Evolutionary conservation across 1,140 invertebrate genomes (phyloP).

Genomic region (Drosophila nebulosa): DNA sequence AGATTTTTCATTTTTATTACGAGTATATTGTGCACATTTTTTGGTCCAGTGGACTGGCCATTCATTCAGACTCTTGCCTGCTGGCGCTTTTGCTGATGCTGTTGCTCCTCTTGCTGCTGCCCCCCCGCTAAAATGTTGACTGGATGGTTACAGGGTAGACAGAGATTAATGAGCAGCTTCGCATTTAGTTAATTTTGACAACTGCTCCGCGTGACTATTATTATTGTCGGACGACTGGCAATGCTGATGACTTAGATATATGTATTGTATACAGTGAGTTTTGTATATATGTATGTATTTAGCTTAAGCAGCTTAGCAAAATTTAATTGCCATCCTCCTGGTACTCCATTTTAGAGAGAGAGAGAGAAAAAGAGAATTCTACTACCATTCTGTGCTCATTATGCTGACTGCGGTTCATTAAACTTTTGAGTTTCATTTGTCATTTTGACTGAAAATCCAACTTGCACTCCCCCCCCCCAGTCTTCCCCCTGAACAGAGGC

Average conservation of each 20-base stretch:
- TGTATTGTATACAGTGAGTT: not conserved
- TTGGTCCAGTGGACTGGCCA: slow-evolving; percentile 51
- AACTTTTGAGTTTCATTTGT: slow-evolving; percentile 73
- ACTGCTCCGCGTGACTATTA: slow-evolving; percentile 59
- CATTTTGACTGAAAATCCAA: slow-evolving; percentile 24
- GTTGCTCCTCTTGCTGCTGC: slow-evolving; percentile 1
- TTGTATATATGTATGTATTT: not conserved
- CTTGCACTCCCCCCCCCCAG: not conserved
- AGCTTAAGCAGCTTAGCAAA: slow-evolving; percentile 34
- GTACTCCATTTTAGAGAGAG: not conserved
- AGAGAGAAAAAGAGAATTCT: no score
- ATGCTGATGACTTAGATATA: not conserved
- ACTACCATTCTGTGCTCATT: slow-evolving; percentile 27
- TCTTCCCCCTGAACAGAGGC: no score
- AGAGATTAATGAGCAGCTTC: slow-evolving; percentile 73
- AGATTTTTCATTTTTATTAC: slow-evolving; percentile 70
- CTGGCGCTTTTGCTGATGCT: slow-evolving; percentile 26
- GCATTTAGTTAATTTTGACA: slow-evolving; percentile 78
- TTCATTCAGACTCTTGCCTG: slow-evolving; percentile 41
- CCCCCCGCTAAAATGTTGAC: no score
- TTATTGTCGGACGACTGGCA: slow-evolving; percentile 32
- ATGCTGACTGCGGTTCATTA: slow-evolving; percentile 69
- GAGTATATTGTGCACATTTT: slow-evolving; percentile 33
- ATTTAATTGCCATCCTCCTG: slow-evolving; percentile 57
- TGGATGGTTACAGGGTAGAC: slow-evolving; percentile 47